Base-by-base conservation (phyloP, 2,113 vertebrate species). In the Sylvietta virens region DNA sequence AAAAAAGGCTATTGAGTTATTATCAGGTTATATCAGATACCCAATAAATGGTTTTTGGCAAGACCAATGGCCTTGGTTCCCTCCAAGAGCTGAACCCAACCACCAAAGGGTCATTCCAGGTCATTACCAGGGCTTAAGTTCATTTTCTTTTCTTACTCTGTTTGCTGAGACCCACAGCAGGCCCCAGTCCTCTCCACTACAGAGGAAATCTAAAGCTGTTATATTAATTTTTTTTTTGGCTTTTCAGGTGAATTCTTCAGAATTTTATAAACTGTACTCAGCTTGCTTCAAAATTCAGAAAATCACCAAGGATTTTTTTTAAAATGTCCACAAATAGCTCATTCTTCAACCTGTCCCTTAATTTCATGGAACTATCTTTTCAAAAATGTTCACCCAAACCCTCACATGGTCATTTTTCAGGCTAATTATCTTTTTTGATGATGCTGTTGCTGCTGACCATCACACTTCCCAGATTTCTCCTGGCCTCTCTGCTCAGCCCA, bases 11-110 rank as follows among this genome's bases (percentile, higher is more conserved):
- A 3, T 9, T 51, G 24, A 56, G 28, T 44, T 33, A n/a, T 31
- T 24, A 7, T 0, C 31, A 77, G 44, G 16, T 66, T 62, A 17
- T 8, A 47, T 19, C 2, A 1, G 26, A 33, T 0, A 3, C 8
- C 9, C 3, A 86, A 20, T 5, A 9, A 5, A 4, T 12, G 19
- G 0, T 2, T 77, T 60, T n/a, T 28, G 10, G 15, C 11, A 30
- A n/a, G n/a, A n/a, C n/a, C n/a, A n/a, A n/a, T n/a, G n/a, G n/a
- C n/a, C n/a, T n/a, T n/a, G n/a, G 8, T 60, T 66, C 28, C 30
- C 13, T 86, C 15, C 56, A 37, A 31, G 7, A 81, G 10, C 14
- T 82, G 48, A 74, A 84, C 35, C 18, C 4, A 1, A 23, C 8
- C 2, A 2, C 30, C 57, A 0, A 2, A 87, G 30, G 33, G 5